Base-by-base conservation (phyloP, 2,888 invertebrate species). In the Lasioglossum calceatum region DNA sequence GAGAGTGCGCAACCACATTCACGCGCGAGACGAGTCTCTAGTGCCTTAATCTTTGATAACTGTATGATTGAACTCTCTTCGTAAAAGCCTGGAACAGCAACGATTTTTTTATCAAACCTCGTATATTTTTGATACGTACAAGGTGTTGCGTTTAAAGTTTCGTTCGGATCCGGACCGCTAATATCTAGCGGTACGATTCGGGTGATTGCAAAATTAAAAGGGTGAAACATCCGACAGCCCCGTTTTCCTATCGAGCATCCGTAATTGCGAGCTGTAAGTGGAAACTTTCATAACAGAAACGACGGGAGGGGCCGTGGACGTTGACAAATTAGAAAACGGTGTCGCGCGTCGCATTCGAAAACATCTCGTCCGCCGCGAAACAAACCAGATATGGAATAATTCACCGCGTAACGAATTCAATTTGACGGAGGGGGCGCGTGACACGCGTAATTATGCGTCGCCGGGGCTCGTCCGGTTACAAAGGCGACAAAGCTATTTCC, bases 401-500 rank as follows among this genome's bases (percentile, higher is more conserved):
- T n/a, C 39, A 54, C 19, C 27, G 27, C 42, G 71, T 71, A 54
- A 71, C 44, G 70, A 39, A 71, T 71, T 78, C 78, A 42, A 78
- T 78, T 54, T 54, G 19, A 2, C 27, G 36, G 27, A 27, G 23
- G 71, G 39, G 23, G 12, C 70, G 70, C 70, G 70, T 70, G 64
- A 32, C 70, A 64, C 44, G 44, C 72, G 47, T 77, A 79, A 79
- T 79, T 72, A 79, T 70, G 19, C 79, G 61, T 50, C 64, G 61
- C 32, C 32, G 77, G 23, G 64, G 32, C 42, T 77, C 44, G 54
- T 36, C 27, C 44, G 71, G 50, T 32, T 42, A 79, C 72, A 79
- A 72, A 58, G 79, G 79, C 23, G 58, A 32, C 72, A 27, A 50
- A 75, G 78, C 70, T 71, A 47, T 77, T 77, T 77, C 77, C 67